A percentile compares a stretch with the other conserved stretches of the same genome.
These are phyloP conservation scores for Dicrostonyx torquatus DNA, from an alignment of 2,797 vertebrate genomes.

Conservation along the genomic window DNA sequence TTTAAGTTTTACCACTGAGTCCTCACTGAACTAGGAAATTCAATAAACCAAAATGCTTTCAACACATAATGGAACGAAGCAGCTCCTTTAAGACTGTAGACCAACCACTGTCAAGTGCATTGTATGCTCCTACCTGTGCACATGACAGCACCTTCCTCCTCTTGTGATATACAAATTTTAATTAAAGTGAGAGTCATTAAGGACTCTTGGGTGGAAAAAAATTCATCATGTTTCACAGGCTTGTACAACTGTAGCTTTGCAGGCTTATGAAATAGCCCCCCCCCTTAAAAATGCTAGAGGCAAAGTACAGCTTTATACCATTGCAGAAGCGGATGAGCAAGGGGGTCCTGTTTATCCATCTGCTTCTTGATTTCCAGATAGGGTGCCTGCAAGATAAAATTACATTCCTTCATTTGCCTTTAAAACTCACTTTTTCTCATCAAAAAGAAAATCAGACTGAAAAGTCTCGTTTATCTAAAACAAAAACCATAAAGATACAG, in stretches of 20 bases:
- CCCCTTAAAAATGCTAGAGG: not conserved
- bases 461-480: conserved; percentile 27
- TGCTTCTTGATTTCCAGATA: conserved; percentile 96
- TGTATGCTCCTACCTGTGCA: too few species aligned
- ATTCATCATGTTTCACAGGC: not conserved
- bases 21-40: conserved; percentile 46
- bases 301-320: conserved; percentile 86
- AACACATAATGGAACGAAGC: not conserved
- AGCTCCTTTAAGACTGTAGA: not conserved
- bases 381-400: conserved; percentile 89
- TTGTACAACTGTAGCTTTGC: not conserved
- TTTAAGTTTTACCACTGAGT: not conserved
- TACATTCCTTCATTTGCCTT: conserved; percentile 61
- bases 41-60: conserved; percentile 53
- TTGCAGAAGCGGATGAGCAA: conserved; percentile 93
- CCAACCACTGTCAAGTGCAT: not conserved
- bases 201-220: not conserved
- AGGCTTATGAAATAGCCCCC: not conserved
- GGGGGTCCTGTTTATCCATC: conserved; percentile 94
- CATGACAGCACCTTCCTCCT: not conserved
- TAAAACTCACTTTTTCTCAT: conserved; percentile 35
- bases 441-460: conserved; percentile 54
- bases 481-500: not conserved
- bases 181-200: conserved; percentile 66
- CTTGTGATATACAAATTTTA: conserved; percentile 52